Conservation (phyloP, 2,797 vertebrate genomes). For the Melanogrammus aeglefinus region DNA sequence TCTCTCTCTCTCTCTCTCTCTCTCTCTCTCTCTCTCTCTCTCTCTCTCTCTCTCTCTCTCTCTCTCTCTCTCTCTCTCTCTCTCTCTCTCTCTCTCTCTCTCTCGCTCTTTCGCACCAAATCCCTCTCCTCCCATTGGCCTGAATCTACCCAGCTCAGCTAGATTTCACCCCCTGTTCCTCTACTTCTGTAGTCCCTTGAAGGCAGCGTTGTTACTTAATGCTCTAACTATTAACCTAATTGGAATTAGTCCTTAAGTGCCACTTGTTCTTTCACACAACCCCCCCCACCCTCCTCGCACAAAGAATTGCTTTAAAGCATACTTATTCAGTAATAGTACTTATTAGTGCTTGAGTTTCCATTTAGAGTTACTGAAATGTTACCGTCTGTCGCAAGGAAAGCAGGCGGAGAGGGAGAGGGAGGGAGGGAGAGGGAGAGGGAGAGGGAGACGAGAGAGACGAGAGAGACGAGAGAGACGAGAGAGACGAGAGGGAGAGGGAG, state of each 20-base stretch:
- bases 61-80: background rate
- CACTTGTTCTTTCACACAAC: background rate
- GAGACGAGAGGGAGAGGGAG: background rate
- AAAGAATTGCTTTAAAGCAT: too few species aligned
- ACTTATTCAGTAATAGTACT: background rate
- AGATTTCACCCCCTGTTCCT: background rate
- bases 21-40: too few species aligned
- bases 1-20: background rate
- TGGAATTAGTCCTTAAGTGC: background rate
- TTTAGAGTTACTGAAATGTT: background rate
- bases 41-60: background rate
- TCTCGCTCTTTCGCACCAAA: too few species aligned
- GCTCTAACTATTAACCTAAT: background rate
- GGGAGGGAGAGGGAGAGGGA: too few species aligned
- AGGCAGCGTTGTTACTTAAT: background rate
- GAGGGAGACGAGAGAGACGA: too few species aligned
- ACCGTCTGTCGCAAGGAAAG: background rate
- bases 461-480: constrained; percentile 33
- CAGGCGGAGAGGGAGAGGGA: background rate
- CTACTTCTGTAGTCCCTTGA: background rate
- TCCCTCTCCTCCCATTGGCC: too few species aligned
- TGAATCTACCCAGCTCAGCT: background rate
- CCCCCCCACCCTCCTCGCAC: too few species aligned
- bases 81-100: too few species aligned
- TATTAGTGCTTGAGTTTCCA: background rate